Conservation (phyloP, 2,888 invertebrate species). For the Atethmia centrago region DNA sequence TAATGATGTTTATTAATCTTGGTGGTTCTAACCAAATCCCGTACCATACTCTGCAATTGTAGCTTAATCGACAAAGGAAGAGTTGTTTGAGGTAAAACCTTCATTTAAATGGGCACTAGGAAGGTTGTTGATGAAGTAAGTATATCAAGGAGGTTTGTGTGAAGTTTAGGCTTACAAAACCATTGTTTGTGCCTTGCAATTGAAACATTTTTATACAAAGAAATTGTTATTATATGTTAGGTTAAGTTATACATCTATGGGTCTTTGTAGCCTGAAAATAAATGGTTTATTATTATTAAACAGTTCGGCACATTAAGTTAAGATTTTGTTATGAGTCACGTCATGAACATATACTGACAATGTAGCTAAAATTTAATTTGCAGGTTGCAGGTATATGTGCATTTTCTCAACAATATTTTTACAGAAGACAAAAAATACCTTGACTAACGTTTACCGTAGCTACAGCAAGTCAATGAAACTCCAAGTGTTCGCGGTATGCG, state of each 20-base stretch:
- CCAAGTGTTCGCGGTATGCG: slow-evolving; percentile 71
- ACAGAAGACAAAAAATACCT: slow-evolving; percentile 1
- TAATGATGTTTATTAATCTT: background rate
- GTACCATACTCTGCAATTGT: no score
- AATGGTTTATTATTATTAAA: no score
- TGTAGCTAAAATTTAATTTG: background rate
- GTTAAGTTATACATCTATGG: no score
- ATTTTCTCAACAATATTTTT: background rate
- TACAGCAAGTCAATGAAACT: slow-evolving; percentile 69
- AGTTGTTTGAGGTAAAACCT: background rate
- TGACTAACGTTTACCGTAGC: slow-evolving; percentile 31
- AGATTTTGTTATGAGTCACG: background rate
- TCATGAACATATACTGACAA: background rate
- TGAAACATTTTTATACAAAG: background rate
- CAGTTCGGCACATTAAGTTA: background rate
- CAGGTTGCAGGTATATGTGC: background rate
- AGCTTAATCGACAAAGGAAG: background rate
- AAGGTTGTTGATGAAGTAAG: background rate
- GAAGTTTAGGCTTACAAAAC: background rate
- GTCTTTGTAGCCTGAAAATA: no score
- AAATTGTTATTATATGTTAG: no score
- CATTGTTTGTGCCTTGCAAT: background rate
- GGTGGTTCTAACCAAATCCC: background rate
- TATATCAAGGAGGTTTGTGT: no score
- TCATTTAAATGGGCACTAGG: background rate